A percentile compares a stretch with the other conserved stretches of the same genome.
Conservation (phyloP, 64 coral and sea anemone genomes). For the Montipora efflorescens region DNA sequence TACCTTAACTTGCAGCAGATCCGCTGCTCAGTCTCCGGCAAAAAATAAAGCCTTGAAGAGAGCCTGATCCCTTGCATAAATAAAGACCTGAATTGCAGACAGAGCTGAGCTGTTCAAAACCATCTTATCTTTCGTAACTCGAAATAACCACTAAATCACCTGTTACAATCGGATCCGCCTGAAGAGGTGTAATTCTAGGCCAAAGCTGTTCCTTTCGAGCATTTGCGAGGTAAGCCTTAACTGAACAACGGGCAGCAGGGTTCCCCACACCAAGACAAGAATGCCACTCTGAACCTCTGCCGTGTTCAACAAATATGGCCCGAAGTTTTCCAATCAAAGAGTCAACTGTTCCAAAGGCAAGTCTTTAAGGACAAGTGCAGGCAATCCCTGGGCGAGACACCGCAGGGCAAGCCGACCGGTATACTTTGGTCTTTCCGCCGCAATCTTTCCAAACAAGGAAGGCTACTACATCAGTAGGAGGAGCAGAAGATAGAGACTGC, state of each 20-base stretch:
- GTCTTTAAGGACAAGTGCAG: constrained; percentile 28
- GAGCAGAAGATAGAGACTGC: constrained; percentile 18
- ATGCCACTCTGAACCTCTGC: constrained; percentile 26
- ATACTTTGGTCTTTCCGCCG: constrained; percentile 36
- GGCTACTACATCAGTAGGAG: constrained; percentile 23
- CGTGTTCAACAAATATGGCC: neutral
- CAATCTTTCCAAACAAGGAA: constrained; percentile 72
- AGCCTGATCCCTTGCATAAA: neutral
- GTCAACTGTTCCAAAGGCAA: constrained; percentile 54
- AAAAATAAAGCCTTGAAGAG: constrained; percentile 18
- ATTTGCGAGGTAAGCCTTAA: neutral
- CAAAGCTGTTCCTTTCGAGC: constrained; percentile 20
- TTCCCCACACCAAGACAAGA: neutral
- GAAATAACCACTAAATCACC: neutral
- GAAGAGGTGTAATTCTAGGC: too few species aligned
- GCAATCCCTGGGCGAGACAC: neutral
- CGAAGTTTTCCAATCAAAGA: constrained; percentile 49
- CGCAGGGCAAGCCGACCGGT: neutral
- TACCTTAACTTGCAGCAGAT: constrained; percentile 15
- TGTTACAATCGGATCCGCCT: too few species aligned
- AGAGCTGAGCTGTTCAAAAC: neutral
- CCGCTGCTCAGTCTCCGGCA: constrained; percentile 18
- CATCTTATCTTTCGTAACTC: neutral
- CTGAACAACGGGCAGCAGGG: neutral
- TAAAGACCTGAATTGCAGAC: neutral